phyloP scores from a whole-genome alignment of 2,113 vertebrate species.

The Nycticryphes semicollaris region DNA sequence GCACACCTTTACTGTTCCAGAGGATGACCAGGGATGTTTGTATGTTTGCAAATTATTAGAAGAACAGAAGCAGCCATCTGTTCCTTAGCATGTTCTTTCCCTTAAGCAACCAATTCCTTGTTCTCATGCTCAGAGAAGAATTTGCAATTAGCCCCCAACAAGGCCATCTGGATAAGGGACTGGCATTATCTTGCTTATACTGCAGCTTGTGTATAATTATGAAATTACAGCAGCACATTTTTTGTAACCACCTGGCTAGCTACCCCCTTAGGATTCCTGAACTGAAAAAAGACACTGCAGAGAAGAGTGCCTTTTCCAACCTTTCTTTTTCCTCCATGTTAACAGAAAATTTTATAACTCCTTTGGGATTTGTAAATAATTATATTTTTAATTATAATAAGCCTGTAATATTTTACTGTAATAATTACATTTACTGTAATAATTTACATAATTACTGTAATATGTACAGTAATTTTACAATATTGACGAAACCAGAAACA shows the following conservation, averaged over 20 bases:
- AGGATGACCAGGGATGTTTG: constrained; percentile 8
- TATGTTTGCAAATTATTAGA: background rate
- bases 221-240: constrained; percentile 6
- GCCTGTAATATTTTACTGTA: too few species aligned
- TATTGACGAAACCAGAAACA: background rate
- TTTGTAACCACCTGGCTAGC: constrained; percentile 5
- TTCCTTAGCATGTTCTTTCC: constrained; percentile 38
- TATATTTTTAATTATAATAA: background rate
- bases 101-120: constrained; percentile 48
- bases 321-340: background rate
- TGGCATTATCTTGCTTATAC: background rate
- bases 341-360: background rate
- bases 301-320: background rate
- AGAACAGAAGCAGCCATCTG: constrained; percentile 44
- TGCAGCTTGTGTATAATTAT: background rate
- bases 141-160: constrained; percentile 48
- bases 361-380: background rate
- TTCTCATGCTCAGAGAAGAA: constrained; percentile 23
- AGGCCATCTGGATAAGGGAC: constrained; percentile 25
- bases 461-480: background rate
- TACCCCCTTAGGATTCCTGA: background rate
- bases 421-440: too few species aligned
- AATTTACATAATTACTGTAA: too few species aligned
- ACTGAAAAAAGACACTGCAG: background rate
- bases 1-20: background rate